These are phyloP conservation scores for Sitobion miscanthi DNA, from an alignment of 1,140 invertebrate genomes.

Conservation along the genomic window DNA sequence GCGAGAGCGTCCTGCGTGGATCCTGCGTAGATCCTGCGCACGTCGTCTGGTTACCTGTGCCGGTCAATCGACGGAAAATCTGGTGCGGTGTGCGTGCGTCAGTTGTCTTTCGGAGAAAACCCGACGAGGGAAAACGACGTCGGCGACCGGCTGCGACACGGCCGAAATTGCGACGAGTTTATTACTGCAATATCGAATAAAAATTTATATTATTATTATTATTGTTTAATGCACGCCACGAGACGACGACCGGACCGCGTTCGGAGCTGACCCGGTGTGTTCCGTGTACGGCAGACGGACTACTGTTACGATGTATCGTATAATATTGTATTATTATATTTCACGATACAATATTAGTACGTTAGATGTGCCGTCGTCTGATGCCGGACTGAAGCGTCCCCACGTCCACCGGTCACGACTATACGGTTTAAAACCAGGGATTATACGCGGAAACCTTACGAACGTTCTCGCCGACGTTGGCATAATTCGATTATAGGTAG, in stretches of 20 bases:
- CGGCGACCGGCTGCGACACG: too few relatives aligned
- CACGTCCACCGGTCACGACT: not conserved
- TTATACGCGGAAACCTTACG: not conserved
- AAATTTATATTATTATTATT: too few relatives aligned
- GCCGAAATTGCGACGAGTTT: not conserved
- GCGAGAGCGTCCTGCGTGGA: not conserved
- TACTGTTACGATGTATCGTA: not conserved
- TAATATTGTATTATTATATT: too few relatives aligned
- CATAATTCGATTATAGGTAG: not conserved
- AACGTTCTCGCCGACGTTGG: not conserved
- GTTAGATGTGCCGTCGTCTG: not conserved
- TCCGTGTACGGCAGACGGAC: not conserved
- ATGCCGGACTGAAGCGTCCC: not conserved
- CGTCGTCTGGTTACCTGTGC: not conserved
- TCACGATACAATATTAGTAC: too few relatives aligned
- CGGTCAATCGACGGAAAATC: not conserved
- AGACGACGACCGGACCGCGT: not conserved
- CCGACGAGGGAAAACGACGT: not conserved
- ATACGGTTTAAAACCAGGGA: not conserved
- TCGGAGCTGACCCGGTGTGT: not conserved
- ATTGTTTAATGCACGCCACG: not conserved
- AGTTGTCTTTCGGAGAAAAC: too few relatives aligned
- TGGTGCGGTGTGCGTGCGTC: too few relatives aligned
- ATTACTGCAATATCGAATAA: not conserved
- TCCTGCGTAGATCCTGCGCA: not conserved